Percentiles rank a stretch among this genome's conserved stretches.
Evolutionary conservation across 2,113 vertebrate genomes (phyloP).

Genomic region (Syrrhaptes paradoxus): DNA sequence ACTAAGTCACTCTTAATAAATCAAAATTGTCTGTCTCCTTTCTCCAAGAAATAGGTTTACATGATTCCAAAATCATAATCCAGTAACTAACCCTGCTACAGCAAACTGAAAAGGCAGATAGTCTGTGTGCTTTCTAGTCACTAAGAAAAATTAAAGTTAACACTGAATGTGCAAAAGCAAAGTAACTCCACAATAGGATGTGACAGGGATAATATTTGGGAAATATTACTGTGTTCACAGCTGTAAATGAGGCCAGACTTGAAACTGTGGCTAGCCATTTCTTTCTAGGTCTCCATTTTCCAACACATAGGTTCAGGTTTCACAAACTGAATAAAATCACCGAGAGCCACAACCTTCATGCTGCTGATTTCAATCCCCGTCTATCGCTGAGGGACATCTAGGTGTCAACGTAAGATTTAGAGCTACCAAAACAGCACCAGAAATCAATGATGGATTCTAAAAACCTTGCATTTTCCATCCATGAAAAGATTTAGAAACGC

Average conservation of each 20-base stretch:
- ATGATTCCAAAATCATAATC: background rate
- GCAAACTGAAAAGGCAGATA: background rate
- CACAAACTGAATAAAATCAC: background rate
- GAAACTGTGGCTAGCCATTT: background rate
- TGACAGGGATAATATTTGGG: background rate
- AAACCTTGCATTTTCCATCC: background rate
- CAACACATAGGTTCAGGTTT: background rate
- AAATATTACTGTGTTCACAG: background rate
- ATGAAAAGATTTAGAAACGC: background rate
- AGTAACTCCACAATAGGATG: background rate
- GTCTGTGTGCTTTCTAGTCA: background rate
- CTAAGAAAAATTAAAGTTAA: background rate
- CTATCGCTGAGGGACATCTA: background rate
- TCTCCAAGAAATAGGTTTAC: background rate
- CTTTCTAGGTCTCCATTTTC: background rate
- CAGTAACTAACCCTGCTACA: background rate
- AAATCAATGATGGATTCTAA: background rate
- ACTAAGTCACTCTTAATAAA: constrained; percentile 54
- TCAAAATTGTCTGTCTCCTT: constrained; percentile 24
- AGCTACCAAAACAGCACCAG: background rate
- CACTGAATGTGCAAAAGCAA: background rate
- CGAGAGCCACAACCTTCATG: accelerated
- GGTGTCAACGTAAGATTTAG: background rate
- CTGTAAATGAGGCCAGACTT: background rate
- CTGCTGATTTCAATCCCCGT: background rate